Evolutionary conservation across 2,888 invertebrate species (phyloP).

Genomic region (Rhyacophila evoluta): DNA sequence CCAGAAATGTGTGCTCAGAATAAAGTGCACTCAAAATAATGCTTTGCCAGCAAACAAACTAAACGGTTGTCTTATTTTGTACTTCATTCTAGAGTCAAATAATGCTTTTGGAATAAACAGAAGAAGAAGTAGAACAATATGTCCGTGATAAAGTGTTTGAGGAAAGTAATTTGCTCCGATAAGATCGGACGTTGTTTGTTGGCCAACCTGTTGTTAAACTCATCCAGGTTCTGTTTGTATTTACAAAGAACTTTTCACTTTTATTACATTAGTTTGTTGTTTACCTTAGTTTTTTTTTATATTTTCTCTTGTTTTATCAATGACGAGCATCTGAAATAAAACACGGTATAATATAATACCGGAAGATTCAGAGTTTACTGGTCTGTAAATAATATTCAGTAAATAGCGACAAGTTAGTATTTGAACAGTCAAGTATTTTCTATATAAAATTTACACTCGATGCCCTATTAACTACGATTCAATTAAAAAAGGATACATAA

Average conservation of each 20-base stretch:
- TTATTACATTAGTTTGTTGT: not conserved
- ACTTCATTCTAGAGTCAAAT: not conserved
- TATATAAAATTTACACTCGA: too few species aligned
- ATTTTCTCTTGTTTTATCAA: not conserved
- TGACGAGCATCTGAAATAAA: not conserved
- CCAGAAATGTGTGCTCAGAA: too few species aligned
- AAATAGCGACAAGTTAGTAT: too few species aligned
- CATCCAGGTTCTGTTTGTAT: not conserved
- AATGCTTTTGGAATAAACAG: not conserved
- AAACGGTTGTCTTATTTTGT: too few species aligned
- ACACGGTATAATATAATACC: not conserved
- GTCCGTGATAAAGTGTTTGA: slow-evolving; percentile 32
- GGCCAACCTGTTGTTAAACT: slow-evolving; percentile 26
- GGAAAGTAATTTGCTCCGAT: slow-evolving; percentile 32
- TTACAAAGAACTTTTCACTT: not conserved
- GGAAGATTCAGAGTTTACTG: too few species aligned
- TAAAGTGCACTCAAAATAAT: too few species aligned
- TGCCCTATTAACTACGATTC: too few species aligned
- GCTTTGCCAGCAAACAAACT: too few species aligned
- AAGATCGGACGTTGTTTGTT: slow-evolving; percentile 28
- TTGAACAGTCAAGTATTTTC: too few species aligned
- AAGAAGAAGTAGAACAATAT: slow-evolving; percentile 27
- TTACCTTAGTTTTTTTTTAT: not conserved
- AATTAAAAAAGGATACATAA: too few species aligned
- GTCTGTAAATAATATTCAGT: too few species aligned